phyloP scores from a whole-genome alignment of 2,113 vertebrate genomes.

The Myrmecophaga tridactyla region DNA sequence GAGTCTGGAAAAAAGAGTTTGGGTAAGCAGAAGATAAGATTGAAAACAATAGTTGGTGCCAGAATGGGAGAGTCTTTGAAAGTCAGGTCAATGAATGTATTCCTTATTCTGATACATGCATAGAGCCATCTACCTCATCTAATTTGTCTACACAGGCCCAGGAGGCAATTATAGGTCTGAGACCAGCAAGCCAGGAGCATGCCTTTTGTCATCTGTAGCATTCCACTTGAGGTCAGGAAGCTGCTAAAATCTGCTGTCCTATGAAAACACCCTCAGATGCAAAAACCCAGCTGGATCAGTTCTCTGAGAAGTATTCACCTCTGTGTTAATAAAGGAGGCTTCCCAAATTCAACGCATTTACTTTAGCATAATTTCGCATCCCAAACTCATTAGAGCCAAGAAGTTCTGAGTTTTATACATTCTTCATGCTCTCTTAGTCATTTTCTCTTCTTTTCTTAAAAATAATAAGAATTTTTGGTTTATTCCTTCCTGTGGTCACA shows the following conservation, averaged over 20 bases:
- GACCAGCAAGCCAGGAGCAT: neutral
- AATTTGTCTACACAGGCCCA: neutral
- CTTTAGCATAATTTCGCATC: neutral
- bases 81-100: neutral
- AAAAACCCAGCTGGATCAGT: neutral
- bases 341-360: neutral
- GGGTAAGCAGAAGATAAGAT: neutral
- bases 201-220: neutral
- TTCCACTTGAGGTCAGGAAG: neutral
- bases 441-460: neutral
- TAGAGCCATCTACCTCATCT: neutral
- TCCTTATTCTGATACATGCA: neutral
- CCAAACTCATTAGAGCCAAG: neutral
- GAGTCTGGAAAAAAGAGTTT: neutral
- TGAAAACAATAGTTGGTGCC: neutral
- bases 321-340: neutral
- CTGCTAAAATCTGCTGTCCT: neutral
- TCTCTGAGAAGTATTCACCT: neutral
- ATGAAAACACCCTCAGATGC: neutral
- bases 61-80: neutral
- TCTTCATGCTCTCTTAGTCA: neutral
- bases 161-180: neutral
- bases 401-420: neutral
- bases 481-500: slow-evolving; percentile 53
- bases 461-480: neutral